Conservation (phyloP, 1,140 invertebrate species). For the Atta cephalotes region DNA sequence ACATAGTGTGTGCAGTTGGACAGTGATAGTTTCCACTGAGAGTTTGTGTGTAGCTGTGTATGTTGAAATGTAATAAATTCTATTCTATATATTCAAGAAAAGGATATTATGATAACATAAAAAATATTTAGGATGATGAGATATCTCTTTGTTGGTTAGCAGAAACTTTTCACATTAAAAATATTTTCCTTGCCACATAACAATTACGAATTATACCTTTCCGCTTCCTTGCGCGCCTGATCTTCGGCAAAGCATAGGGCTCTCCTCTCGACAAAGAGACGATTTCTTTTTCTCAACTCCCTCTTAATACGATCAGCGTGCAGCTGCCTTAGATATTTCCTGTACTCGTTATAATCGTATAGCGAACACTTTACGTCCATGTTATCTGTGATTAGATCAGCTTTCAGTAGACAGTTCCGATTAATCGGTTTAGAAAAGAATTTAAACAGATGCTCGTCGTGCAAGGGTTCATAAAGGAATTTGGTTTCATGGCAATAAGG, state of each 20-base stretch:
- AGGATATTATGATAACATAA: background rate
- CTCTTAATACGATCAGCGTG: slow-evolving; percentile 74
- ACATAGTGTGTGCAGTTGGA: too few relatives aligned
- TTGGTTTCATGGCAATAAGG: slow-evolving; percentile 78
- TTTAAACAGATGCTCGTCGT: slow-evolving; percentile 80
- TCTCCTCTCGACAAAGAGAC: slow-evolving; percentile 65
- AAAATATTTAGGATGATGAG: background rate
- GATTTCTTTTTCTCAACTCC: slow-evolving; percentile 63
- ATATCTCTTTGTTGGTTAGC: background rate
- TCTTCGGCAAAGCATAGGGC: slow-evolving; percentile 70
- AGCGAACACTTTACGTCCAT: slow-evolving; percentile 81
- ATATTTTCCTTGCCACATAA: background rate
- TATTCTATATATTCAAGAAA: background rate
- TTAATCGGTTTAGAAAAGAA: slow-evolving; percentile 78
- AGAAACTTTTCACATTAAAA: background rate
- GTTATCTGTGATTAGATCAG: slow-evolving; percentile 78
- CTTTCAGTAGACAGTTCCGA: slow-evolving; percentile 74
- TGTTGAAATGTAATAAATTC: too few relatives aligned
- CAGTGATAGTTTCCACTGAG: too few relatives aligned
- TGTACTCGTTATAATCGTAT: slow-evolving; percentile 82
- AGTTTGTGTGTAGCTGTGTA: too few relatives aligned
- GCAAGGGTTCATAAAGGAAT: slow-evolving; percentile 81
- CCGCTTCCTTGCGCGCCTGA: slow-evolving; percentile 71
- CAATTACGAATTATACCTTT: slow-evolving; percentile 68
- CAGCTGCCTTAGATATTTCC: slow-evolving; percentile 80